Evolutionary conservation across 1,140 invertebrate species (phyloP).

Genomic region (Eueides isabella): DNA sequence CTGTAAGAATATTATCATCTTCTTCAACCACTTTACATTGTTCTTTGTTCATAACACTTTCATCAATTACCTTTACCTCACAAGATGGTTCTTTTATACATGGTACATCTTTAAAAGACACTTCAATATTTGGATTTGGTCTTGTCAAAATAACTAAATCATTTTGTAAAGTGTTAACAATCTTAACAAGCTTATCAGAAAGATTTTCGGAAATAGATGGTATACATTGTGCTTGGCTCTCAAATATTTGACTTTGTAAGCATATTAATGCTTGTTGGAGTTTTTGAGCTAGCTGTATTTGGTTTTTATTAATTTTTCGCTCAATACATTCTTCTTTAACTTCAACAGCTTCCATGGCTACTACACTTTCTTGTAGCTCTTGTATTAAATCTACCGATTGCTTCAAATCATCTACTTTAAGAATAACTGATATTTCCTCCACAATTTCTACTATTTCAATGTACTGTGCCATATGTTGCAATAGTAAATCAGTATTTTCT

Average conservation of each 20-base stretch:
- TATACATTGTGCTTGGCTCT: conserved; percentile 47
- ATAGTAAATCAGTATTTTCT: conserved; percentile 41
- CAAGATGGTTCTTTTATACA: not conserved
- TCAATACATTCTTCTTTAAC: conserved; percentile 17
- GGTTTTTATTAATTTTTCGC: conserved; percentile 38
- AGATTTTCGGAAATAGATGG: conserved; percentile 41
- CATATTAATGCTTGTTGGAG: conserved; percentile 51
- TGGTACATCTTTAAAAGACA: conserved; percentile 1
- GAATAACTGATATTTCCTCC: conserved; percentile 57
- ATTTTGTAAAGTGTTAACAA: conserved; percentile 40
- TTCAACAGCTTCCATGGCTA: conserved; percentile 21
- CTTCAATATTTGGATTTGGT: not conserved
- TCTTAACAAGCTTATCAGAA: conserved; percentile 47
- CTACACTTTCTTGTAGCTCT: conserved; percentile 55
- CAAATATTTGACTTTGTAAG: conserved; percentile 53
- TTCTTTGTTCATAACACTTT: not conserved
- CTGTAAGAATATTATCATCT: not conserved
- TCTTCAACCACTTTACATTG: not conserved
- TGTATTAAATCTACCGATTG: conserved; percentile 53
- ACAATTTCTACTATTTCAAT: conserved; percentile 63
- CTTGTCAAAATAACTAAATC: conserved; percentile 32
- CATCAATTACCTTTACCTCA: not conserved
- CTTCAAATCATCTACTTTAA: conserved; percentile 56
- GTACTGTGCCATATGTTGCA: conserved; percentile 63
- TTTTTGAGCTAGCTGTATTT: conserved; percentile 47